A percentile compares a stretch with the other conserved stretches of the same genome.
Conservation (phyloP, 2,888 invertebrate species). For the Megamerina dolium region DNA sequence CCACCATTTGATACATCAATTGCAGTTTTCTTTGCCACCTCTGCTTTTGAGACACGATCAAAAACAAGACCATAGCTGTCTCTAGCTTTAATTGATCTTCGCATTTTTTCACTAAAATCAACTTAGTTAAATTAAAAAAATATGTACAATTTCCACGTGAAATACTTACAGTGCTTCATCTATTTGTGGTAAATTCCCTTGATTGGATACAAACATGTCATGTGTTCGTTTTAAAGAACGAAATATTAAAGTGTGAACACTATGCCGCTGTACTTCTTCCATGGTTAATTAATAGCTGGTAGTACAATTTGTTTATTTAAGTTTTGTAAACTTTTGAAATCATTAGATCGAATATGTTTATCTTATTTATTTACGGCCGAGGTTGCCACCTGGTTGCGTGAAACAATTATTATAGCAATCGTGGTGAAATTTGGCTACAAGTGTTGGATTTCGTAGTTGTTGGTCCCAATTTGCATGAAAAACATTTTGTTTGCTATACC, state of each 20-base stretch:
- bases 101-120: slow-evolving; percentile 62
- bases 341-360: not conserved
- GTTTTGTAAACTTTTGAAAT: not conserved
- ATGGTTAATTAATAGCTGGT: slow-evolving; percentile 26
- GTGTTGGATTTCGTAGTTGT: no score
- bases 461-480: no score
- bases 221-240: slow-evolving; percentile 94
- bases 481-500: no score
- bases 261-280: slow-evolving; percentile 90
- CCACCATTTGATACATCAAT: not conserved
- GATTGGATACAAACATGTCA: slow-evolving; percentile 93
- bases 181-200: slow-evolving; percentile 74
- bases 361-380: no score
- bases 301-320: not conserved
- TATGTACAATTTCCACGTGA: not conserved
- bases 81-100: slow-evolving; percentile 68
- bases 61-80: slow-evolving; percentile 84
- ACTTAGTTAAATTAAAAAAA: not conserved
- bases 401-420: no score
- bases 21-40: slow-evolving; percentile 29
- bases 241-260: slow-evolving; percentile 94
- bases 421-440: no score
- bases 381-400: no score
- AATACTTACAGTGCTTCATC: slow-evolving; percentile 70
- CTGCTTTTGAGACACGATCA: slow-evolving; percentile 58